Base-by-base conservation (phyloP, 1,140 invertebrate genomes). In the Drosophila nikananu region DNA sequence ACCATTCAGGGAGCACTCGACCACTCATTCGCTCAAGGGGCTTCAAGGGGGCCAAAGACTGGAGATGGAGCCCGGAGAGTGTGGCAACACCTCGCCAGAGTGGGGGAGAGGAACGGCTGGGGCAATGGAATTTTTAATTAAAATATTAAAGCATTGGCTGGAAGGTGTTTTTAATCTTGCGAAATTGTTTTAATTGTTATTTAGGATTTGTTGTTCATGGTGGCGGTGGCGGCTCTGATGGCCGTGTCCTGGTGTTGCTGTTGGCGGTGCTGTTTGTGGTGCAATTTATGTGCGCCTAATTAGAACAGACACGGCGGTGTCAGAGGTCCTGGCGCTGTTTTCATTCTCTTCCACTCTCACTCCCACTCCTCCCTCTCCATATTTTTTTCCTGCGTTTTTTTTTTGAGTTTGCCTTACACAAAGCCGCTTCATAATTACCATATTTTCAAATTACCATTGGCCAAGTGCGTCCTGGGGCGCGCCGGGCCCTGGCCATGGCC, bases 111-210 rank as follows among this genome's bases (percentile, higher is more conserved):
- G 7, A 21, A 37, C 21, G 39, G 76, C 48, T 71, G 82, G 15
- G 75, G 75, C 86, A 67, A 57, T 80, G 71, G 86, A 89, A 89
- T 89, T 89, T 89, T 89, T 89, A 89, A 89, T 89, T 89, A 89
- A 90, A 89, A 90, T 90, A 89, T 89, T 89, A 90, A 89, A 90
- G 86, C 86, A 86, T 80, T 44, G 42, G 70, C 86, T 80, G 76
- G 64, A 77, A 90, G 86, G 86, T 90, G 86, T 90, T 90, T 90
- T 90, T 90, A 90, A 90, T 90, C 86, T 90, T 90, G 86, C 49
- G 61, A 86, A 91, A 90, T 90, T 90, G 86, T 82, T 90, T 91
- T 90, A 90, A 91, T 90, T 90, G 86, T 90, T 90, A 90, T 90
- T 90, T 90, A 90, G 86, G 79, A 84, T 89, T 90, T 89, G 73